phyloP scores from a whole-genome alignment of 1,140 invertebrate genomes.

The Agraylea sexmaculata region DNA sequence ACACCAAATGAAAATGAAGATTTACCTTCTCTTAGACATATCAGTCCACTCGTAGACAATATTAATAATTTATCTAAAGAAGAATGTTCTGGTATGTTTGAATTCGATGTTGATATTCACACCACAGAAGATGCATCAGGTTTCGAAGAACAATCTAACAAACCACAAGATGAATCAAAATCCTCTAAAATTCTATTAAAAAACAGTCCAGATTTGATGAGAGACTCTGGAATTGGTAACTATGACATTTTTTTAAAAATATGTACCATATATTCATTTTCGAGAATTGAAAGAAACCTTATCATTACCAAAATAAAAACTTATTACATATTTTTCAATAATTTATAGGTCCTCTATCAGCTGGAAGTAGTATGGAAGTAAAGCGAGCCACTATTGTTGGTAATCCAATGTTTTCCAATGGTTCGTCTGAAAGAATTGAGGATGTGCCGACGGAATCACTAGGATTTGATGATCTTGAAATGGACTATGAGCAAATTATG shows the following conservation, averaged over 20 bases:
- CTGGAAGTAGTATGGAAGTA: slow-evolving; percentile 48
- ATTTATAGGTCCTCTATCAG: slow-evolving; percentile 20
- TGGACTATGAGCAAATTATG: slow-evolving; percentile 96
- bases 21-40: slow-evolving; percentile 9
- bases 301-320: too few relatives aligned
- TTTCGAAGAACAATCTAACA: slow-evolving; percentile 1
- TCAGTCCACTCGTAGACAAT: slow-evolving; percentile 26
- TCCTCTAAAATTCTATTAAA: slow-evolving; percentile 1
- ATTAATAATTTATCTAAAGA: slow-evolving; percentile 35
- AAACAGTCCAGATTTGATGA: slow-evolving; percentile 39
- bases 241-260: too few relatives aligned
- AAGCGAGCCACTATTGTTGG: slow-evolving; percentile 75
- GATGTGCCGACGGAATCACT: slow-evolving; percentile 39
- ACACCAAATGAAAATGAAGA: slow-evolving; percentile 5
- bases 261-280: too few relatives aligned
- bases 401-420: slow-evolving; percentile 69
- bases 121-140: background rate
- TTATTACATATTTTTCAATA: too few relatives aligned
- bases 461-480: slow-evolving; percentile 69
- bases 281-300: too few relatives aligned
- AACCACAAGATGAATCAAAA: slow-evolving; percentile 3
- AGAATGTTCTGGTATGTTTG: slow-evolving; percentile 37
- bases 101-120: slow-evolving; percentile 34
- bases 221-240: slow-evolving; percentile 40
- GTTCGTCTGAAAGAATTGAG: slow-evolving; percentile 25